These are phyloP conservation scores for Acromyrmex heyeri DNA, from an alignment of 1,140 invertebrate genomes.

Conservation along the genomic window DNA sequence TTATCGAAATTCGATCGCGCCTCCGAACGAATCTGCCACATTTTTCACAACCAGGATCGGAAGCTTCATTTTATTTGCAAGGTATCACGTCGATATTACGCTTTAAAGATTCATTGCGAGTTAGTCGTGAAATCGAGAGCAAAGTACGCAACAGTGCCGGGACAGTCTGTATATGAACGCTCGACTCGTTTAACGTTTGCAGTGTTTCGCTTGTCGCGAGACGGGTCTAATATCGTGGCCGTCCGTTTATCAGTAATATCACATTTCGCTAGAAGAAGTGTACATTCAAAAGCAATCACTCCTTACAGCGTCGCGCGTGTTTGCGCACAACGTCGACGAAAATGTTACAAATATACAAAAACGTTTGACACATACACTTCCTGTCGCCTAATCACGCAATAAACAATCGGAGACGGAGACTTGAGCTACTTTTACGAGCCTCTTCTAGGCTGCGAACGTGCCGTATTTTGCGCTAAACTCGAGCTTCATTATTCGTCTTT, in stretches of 20 bases:
- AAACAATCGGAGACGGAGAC: constrained; percentile 45
- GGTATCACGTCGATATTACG: background rate
- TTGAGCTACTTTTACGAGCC: constrained; percentile 35
- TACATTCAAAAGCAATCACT: constrained; percentile 68
- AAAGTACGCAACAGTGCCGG: constrained; percentile 28
- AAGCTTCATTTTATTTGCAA: constrained; percentile 28
- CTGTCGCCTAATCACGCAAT: constrained; percentile 56
- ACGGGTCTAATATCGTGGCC: constrained; percentile 52
- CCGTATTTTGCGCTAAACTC: constrained; percentile 19
- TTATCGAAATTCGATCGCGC: constrained; percentile 9
- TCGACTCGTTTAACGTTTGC: constrained; percentile 37
- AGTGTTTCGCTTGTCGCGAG: constrained; percentile 23
- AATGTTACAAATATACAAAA: constrained; percentile 70
- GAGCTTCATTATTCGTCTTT: background rate
- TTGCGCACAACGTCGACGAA: constrained; percentile 8
- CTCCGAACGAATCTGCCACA: constrained; percentile 38
- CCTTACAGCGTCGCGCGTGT: background rate
- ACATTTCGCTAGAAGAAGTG: constrained; percentile 72
- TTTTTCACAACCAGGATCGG: constrained; percentile 55
- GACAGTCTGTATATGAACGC: constrained; percentile 36
- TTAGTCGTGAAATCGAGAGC: constrained; percentile 18
- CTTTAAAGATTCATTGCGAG: constrained; percentile 1
- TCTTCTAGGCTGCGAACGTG: constrained; percentile 19
- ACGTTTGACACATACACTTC: constrained; percentile 58
- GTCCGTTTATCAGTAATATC: constrained; percentile 68